Evolutionary conservation across 1,140 invertebrate genomes (phyloP), one percentile per base, ranked within the genome.

Genomic region (Platyura marginata): DNA sequence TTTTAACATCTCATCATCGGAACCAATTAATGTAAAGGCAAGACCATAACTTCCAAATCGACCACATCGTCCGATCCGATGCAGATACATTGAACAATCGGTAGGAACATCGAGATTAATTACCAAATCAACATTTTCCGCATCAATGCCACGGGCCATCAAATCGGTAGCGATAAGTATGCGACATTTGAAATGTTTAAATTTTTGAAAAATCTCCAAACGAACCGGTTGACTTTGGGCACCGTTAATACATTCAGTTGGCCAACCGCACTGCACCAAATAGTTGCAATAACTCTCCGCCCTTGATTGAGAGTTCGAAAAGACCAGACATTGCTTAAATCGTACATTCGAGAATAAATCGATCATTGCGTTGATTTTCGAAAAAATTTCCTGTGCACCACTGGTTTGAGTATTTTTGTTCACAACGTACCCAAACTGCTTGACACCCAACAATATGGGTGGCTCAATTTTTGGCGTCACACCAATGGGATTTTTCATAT

Each of bases 21-120:
- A 59, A 35, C 70, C 63, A 16, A 77, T 52, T 41, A 85, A 68
- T 47, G 70, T 79, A 20, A 88, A 71, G 19, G 79, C 73, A 39
- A 75, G 69, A 43, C 83, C 85, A 53, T 71, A 68, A 15, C 81
- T 77, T 1, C 86, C 86, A 67, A 79, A 98, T 49, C 94, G 69
- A 1, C 93, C 94, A 41, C 90, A 89, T 51, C 93, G 71, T 5
- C 94, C 94, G 55, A 95, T 91, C 57, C 94, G 71, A 66, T 98
- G 95, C 44, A 98, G 71, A 71, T 97, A 98, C 2, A 87, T 94
- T 42, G 85, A 77, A 50, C 72, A 68, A 55, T 91, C 79, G 40
- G 50, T 53, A 2, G 95, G 89, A 33, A 82, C 57, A 59, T 97
- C 93, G 51, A 96, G 71, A 64, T 97, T 96, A 9, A 98, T 74